A percentile compares a stretch with the other conserved stretches of the same genome.
Evolutionary conservation across 2,888 invertebrate species (phyloP).

Genomic region (Isoperla grammatica): DNA sequence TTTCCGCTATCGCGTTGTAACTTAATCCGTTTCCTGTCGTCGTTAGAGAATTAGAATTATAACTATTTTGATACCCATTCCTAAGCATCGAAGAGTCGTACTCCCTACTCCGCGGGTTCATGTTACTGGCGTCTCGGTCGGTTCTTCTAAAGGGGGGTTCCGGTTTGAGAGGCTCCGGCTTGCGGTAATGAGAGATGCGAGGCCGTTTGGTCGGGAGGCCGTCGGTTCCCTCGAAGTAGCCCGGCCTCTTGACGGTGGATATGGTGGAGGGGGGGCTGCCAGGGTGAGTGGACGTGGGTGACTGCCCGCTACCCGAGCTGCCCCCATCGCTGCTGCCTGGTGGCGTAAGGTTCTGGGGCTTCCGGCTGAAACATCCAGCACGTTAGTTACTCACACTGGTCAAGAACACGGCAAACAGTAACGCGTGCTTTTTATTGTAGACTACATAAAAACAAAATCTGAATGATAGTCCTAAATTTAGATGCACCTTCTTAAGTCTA

Average conservation of each 20-base stretch:
- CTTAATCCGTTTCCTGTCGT: slow-evolving; percentile 16
- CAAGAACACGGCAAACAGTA: too few species aligned
- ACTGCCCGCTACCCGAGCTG: slow-evolving; percentile 66
- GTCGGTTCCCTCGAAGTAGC: slow-evolving; percentile 54
- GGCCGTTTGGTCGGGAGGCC: slow-evolving; percentile 66
- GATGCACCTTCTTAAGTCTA: too few species aligned
- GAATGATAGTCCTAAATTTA: too few species aligned
- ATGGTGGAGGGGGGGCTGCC: slow-evolving; percentile 62
- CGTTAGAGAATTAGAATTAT: neutral
- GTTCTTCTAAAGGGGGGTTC: slow-evolving; percentile 37
- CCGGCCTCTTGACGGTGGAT: slow-evolving; percentile 56
- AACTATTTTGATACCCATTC: slow-evolving; percentile 38
- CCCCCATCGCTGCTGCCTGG: slow-evolving; percentile 79
- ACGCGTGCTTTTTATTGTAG: too few species aligned
- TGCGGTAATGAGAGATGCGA: slow-evolving; percentile 79
- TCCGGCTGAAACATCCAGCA: slow-evolving; percentile 53
- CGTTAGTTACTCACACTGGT: too few species aligned
- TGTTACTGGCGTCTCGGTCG: slow-evolving; percentile 45
- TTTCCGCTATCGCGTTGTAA: slow-evolving; percentile 19
- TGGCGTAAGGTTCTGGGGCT: slow-evolving; percentile 86
- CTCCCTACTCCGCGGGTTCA: slow-evolving; percentile 47
- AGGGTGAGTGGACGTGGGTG: slow-evolving; percentile 67
- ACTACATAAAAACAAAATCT: too few species aligned
- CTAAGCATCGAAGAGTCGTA: slow-evolving; percentile 42
- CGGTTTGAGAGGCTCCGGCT: slow-evolving; percentile 41